These are phyloP conservation scores for Notolabrus celidotus DNA, from an alignment of 2,797 vertebrate species.

Conservation along the genomic window DNA sequence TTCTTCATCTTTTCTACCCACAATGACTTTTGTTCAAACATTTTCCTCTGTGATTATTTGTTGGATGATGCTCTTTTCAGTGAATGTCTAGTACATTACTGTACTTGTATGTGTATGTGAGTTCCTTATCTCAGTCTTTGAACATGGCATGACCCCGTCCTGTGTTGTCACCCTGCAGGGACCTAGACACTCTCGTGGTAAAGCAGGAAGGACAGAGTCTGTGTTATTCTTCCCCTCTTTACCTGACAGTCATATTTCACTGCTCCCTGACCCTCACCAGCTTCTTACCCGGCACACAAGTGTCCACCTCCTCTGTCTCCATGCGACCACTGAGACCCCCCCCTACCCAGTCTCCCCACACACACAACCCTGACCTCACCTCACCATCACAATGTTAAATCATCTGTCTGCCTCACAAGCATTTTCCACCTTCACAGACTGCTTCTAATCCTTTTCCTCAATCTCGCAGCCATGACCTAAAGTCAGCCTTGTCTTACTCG, in stretches of 20 bases:
- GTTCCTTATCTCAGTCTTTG: slow-evolving; percentile 77
- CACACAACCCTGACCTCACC: slow-evolving; percentile 42
- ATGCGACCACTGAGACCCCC: slow-evolving; percentile 9
- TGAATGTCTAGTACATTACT: slow-evolving; percentile 3
- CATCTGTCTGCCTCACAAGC: slow-evolving; percentile 32
- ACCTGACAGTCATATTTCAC: slow-evolving; percentile 87
- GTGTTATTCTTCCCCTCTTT: slow-evolving; percentile 86
- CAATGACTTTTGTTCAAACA: too few relatives aligned
- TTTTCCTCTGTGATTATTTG: not conserved
- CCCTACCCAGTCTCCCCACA: slow-evolving; percentile 32
- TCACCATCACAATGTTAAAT: slow-evolving; percentile 44
- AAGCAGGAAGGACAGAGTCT: slow-evolving; percentile 86
- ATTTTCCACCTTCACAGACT: slow-evolving; percentile 36
- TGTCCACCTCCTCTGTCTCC: slow-evolving; percentile 48
- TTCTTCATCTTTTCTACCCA: too few relatives aligned
- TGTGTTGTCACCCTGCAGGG: slow-evolving; percentile 82
- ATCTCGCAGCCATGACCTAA: slow-evolving; percentile 56
- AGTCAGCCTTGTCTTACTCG: slow-evolving; percentile 48
- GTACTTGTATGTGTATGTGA: slow-evolving; percentile 49
- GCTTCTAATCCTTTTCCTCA: slow-evolving; percentile 35
- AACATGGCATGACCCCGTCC: slow-evolving; percentile 84
- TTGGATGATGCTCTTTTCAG: not conserved
- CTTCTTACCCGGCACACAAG: slow-evolving; percentile 57
- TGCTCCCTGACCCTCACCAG: slow-evolving; percentile 75
- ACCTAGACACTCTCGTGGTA: slow-evolving; percentile 81